phyloP scores from a whole-genome alignment of 2,113 vertebrate species.

The Nipponia nippon region DNA sequence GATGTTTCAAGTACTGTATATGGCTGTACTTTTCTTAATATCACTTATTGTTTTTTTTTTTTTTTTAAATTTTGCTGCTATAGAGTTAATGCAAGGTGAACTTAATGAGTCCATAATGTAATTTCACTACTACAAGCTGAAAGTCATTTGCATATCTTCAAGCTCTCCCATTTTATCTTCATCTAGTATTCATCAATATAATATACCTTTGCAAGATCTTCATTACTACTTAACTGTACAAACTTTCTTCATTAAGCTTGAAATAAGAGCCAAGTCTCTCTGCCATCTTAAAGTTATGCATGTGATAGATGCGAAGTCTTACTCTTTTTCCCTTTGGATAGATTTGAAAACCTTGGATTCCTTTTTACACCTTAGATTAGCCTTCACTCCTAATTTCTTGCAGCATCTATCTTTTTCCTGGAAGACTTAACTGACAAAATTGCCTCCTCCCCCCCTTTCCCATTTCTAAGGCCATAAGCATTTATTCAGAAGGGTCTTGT shows the following conservation, averaged over 20 bases:
- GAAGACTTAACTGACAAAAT: neutral
- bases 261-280: neutral
- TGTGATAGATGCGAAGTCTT: neutral
- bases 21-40: neutral
- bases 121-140: neutral
- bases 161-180: constrained; percentile 14
- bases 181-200: neutral
- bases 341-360: neutral
- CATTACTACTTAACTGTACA: neutral
- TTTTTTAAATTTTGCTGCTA: neutral
- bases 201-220: neutral
- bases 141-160: neutral
- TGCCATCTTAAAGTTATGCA: neutral
- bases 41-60: neutral
- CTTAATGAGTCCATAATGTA: neutral
- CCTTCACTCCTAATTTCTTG: constrained; percentile 25
- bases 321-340: neutral
- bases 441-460: neutral
- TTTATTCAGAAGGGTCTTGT: neutral
- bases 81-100: neutral
- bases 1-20: neutral
- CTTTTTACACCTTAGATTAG: neutral
- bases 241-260: neutral
- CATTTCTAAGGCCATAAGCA: neutral
- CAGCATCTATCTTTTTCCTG: neutral